These are phyloP conservation scores for Rhea americana DNA, from an alignment of 2,113 vertebrate species.

Conservation along the genomic window DNA sequence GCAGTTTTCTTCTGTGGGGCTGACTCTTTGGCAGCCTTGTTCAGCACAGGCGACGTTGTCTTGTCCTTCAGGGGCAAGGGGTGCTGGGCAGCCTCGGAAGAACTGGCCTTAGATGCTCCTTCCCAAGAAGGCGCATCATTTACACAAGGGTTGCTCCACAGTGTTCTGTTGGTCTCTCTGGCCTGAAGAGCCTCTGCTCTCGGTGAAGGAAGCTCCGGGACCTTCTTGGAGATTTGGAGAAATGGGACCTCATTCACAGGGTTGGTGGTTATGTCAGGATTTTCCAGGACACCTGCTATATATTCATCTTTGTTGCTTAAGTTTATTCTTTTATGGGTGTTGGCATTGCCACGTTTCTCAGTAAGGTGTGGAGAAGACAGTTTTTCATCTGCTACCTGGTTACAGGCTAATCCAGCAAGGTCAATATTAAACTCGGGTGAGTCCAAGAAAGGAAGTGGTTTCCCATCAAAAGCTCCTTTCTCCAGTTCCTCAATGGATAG, in stretches of 20 bases:
- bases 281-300: neutral
- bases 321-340: neutral
- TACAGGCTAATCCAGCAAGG: neutral
- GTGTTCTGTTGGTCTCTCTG: neutral
- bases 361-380: neutral
- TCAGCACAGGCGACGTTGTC: rapidly evolving
- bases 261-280: neutral
- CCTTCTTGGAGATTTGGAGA: conserved; percentile 33
- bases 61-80: conserved; percentile 55
- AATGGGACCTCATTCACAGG: neutral
- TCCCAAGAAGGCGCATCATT: conserved; percentile 7
- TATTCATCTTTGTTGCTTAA: neutral
- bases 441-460: conserved; percentile 26
- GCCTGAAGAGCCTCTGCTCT: neutral
- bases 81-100: neutral
- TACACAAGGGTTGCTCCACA: neutral
- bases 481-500: neutral
- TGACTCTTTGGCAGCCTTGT: neutral
- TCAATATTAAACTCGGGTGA: neutral
- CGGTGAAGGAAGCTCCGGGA: neutral
- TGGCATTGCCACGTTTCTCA: neutral
- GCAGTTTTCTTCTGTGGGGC: neutral
- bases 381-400: conserved; percentile 10
- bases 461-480: conserved; percentile 24
- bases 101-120: neutral